A percentile compares a stretch with the other conserved stretches of the same genome.
These are phyloP conservation scores for Halictus rubicundus DNA, from an alignment of 1,140 invertebrate genomes.

Conservation along the genomic window DNA sequence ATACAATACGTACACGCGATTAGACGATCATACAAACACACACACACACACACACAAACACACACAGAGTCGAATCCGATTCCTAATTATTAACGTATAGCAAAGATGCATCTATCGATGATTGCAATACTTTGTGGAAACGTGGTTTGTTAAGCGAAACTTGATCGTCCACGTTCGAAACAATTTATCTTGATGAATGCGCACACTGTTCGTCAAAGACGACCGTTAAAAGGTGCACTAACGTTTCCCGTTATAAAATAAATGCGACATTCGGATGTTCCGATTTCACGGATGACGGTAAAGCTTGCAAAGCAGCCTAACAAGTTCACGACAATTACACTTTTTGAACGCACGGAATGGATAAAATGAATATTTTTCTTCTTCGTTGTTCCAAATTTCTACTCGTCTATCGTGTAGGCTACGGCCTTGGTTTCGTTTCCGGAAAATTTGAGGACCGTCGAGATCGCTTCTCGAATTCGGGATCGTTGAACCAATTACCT, in stretches of 20 bases:
- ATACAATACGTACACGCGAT: too few relatives aligned
- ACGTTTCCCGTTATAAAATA: neutral
- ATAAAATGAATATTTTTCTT: neutral
- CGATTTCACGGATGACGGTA: neutral
- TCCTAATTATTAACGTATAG: slow-evolving; percentile 12
- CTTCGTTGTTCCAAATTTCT: slow-evolving; percentile 4
- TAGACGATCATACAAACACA: too few relatives aligned
- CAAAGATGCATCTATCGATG: neutral
- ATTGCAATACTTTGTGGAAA: neutral
- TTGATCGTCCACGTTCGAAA: neutral
- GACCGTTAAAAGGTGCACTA: neutral
- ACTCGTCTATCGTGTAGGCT: neutral
- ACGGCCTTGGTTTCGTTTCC: neutral
- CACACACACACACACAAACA: too few relatives aligned
- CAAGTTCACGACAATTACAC: neutral
- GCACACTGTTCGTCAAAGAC: neutral
- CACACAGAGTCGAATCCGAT: slow-evolving; percentile 37
- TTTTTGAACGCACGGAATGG: neutral
- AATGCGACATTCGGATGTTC: neutral
- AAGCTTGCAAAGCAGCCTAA: neutral
- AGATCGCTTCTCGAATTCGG: neutral
- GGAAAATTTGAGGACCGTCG: neutral
- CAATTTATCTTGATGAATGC: neutral
- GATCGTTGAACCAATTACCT: neutral
- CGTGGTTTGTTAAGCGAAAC: neutral